Conservation (phyloP, 1,140 invertebrate genomes). For the Apis mellifera region DNA sequence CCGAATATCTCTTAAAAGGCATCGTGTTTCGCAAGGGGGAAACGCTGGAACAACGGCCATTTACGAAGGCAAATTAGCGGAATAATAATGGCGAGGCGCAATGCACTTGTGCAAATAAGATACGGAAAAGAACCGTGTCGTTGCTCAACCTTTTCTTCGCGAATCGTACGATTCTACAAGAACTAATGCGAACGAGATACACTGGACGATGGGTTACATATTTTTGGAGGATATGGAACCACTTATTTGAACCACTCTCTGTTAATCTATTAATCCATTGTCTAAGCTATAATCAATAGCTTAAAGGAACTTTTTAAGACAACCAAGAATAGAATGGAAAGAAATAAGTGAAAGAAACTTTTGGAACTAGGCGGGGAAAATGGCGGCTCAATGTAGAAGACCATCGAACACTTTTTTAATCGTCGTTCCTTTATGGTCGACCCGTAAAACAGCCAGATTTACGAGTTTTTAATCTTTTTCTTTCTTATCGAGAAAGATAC, state of each 20-base stretch:
- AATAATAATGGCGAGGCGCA: constrained; percentile 38
- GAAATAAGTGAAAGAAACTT: not conserved
- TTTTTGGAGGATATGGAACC: no score
- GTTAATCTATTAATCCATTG: no score
- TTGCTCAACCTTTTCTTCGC: constrained; percentile 9
- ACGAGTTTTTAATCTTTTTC: not conserved
- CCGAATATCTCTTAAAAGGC: constrained; percentile 40
- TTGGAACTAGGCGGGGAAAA: not conserved
- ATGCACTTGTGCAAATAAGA: constrained; percentile 34
- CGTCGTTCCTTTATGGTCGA: not conserved
- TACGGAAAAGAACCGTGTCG: constrained; percentile 3
- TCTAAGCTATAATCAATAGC: no score
- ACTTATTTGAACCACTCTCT: no score
- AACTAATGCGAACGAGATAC: not conserved
- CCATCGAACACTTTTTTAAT: not conserved
- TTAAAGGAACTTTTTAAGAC: no score
- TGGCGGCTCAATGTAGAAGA: not conserved
- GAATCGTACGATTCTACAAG: not conserved
- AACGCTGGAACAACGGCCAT: not conserved
- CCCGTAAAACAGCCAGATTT: not conserved
- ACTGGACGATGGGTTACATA: no score
- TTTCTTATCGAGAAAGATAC: not conserved
- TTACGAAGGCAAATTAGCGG: constrained; percentile 44
- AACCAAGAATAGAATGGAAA: no score
- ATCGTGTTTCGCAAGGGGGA: constrained; percentile 36